Evolutionary conservation across 2,888 invertebrate genomes (phyloP).

Genomic region (Drosophila nr. medialis): DNA sequence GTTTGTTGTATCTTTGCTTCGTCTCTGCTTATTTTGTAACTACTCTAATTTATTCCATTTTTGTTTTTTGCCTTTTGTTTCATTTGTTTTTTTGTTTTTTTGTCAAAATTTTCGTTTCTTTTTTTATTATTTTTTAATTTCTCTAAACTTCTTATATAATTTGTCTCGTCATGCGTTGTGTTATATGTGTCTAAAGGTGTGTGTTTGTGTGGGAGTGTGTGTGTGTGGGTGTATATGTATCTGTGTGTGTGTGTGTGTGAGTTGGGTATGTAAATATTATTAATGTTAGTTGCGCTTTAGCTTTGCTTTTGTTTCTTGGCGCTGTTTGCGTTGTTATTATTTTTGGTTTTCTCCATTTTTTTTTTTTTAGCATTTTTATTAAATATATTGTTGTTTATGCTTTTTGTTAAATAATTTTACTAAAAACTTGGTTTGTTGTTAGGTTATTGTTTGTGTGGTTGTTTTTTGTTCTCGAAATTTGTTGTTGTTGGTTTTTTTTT

Average conservation of each 20-base stretch:
- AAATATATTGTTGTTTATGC: conserved; percentile 42
- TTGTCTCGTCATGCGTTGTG: conserved; percentile 77
- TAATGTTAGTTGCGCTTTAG: conserved; percentile 65
- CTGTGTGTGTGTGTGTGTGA: conserved; percentile 14
- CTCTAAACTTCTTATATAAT: conserved; percentile 82
- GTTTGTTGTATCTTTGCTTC: conserved; percentile 46
- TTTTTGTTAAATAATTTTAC: conserved; percentile 47
- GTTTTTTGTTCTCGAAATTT: conserved; percentile 54
- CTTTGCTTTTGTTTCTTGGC: conserved; percentile 62
- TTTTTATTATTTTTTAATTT: conserved; percentile 65
- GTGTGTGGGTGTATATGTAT: conserved; percentile 36
- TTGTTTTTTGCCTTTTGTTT: conserved; percentile 49
- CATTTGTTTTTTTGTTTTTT: conserved; percentile 45
- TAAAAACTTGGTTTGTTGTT: conserved; percentile 49
- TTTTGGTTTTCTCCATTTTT: conserved; percentile 37
- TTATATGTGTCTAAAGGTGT: conserved; percentile 36
- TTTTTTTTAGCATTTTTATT: conserved; percentile 53
- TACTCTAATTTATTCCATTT: conserved; percentile 66
- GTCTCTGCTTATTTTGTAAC: conserved; percentile 74
- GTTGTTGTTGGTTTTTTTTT: conserved; percentile 49
- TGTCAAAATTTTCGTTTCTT: conserved; percentile 58
- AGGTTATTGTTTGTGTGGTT: conserved; percentile 52
- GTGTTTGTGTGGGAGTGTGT: conserved; percentile 9
- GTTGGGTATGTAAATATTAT: conserved; percentile 41
- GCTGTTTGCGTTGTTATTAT: conserved; percentile 52